Conservation (phyloP, 2,113 vertebrate genomes). For the Epinephelus cyanopodus region DNA sequence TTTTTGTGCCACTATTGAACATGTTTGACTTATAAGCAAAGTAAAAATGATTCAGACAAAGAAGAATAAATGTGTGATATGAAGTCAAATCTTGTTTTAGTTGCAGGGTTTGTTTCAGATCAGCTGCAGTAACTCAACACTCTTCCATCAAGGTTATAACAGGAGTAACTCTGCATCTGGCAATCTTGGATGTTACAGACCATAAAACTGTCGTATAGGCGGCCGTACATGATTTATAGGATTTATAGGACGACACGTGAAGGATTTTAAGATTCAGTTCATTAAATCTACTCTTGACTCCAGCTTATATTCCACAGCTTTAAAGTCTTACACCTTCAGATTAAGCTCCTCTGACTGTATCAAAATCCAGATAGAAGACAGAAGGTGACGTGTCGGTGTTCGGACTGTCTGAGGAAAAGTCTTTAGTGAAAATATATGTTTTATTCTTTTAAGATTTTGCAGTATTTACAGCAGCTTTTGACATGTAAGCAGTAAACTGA, state of each 20-base stretch:
- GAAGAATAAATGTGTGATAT: background rate
- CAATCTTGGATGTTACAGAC: background rate
- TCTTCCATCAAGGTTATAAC: background rate
- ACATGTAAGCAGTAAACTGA: background rate
- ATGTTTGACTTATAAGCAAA: background rate
- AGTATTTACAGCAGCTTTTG: background rate
- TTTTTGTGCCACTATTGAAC: background rate
- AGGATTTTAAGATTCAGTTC: background rate
- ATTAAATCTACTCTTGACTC: background rate
- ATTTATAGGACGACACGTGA: background rate
- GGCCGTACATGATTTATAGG: background rate
- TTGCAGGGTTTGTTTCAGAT: background rate
- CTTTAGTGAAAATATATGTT: background rate
- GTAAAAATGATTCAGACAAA: too few relatives aligned
- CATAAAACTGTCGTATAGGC: background rate
- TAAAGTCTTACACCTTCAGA: background rate
- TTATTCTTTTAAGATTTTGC: background rate
- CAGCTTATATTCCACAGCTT: background rate
- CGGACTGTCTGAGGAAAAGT: background rate
- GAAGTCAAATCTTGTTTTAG: too few relatives aligned
- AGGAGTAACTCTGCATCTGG: background rate
- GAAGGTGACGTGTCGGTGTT: background rate
- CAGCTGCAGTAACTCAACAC: background rate
- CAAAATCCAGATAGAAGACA: slow-evolving; percentile 1
- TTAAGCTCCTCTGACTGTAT: background rate